Percentiles rank a stretch among this genome's conserved stretches.
Conservation (phyloP, 2,113 vertebrate species). For the Serilophus lunatus region DNA sequence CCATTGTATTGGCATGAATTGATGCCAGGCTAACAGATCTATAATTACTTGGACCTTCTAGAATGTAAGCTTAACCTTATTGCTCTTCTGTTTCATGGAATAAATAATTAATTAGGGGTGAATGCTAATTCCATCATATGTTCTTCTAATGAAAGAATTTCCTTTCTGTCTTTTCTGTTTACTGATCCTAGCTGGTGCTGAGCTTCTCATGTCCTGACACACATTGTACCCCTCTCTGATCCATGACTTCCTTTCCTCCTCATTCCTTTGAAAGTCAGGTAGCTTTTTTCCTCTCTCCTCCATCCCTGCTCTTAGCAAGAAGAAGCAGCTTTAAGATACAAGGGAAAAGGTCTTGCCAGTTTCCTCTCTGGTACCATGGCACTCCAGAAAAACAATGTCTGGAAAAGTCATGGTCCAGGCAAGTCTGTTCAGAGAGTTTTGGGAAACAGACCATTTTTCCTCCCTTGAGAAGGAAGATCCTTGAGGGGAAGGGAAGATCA, state of each 20-base stretch:
- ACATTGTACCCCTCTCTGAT: neutral
- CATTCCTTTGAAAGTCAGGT: neutral
- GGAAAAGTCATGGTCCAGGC: neutral
- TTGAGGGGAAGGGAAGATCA: neutral
- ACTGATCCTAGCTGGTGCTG: neutral
- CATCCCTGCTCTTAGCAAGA: neutral
- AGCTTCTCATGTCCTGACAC: neutral
- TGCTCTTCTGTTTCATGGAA: neutral
- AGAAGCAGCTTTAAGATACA: neutral
- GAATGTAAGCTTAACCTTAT: neutral
- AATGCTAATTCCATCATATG: neutral
- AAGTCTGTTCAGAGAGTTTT: neutral
- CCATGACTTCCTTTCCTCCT: neutral
- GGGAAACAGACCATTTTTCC: neutral
- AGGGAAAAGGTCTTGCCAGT: neutral
- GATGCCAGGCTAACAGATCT: neutral
- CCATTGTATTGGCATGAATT: neutral
- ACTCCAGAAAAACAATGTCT: neutral
- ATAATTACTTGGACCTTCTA: neutral
- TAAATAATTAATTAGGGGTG: constrained; percentile 2
- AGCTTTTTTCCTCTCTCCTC: neutral
- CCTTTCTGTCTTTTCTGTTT: neutral
- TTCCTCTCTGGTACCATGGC: neutral
- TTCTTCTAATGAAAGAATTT: neutral
- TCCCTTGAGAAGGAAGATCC: neutral